Conservation (phyloP, 2,113 vertebrate genomes). For the Peromyscus californicus region DNA sequence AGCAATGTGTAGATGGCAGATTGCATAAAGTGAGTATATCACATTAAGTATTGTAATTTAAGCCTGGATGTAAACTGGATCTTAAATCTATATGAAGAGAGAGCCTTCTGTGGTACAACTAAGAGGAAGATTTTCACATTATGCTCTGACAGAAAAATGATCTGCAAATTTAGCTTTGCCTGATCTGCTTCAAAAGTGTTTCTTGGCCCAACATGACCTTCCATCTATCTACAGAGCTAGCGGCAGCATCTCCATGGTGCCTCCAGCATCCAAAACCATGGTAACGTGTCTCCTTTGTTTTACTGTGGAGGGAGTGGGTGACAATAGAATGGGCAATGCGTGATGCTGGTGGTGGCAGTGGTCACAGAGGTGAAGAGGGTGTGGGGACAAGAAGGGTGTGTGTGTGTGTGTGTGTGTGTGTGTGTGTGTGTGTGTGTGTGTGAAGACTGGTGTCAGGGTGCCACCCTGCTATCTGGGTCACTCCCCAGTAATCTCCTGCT, state of each 20-base stretch:
- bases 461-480: accelerated
- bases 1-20: neutral
- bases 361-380: accelerated
- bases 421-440: accelerated
- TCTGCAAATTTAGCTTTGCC: neutral
- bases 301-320: neutral
- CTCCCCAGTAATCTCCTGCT: neutral
- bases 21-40: neutral
- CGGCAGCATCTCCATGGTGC: neutral
- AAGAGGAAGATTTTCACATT: neutral
- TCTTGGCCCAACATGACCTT: neutral
- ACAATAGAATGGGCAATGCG: neutral
- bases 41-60: neutral
- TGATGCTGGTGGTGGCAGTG: neutral
- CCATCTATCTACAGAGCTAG: neutral
- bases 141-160: neutral
- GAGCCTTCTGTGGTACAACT: neutral
- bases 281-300: neutral
- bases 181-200: neutral
- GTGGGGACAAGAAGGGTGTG: neutral
- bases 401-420: no score
- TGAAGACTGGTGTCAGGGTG: neutral
- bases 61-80: neutral
- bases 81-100: neutral
- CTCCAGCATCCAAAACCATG: neutral